Base-by-base conservation (phyloP, 2,797 vertebrate species). In the Phyllotis vaccarum region DNA sequence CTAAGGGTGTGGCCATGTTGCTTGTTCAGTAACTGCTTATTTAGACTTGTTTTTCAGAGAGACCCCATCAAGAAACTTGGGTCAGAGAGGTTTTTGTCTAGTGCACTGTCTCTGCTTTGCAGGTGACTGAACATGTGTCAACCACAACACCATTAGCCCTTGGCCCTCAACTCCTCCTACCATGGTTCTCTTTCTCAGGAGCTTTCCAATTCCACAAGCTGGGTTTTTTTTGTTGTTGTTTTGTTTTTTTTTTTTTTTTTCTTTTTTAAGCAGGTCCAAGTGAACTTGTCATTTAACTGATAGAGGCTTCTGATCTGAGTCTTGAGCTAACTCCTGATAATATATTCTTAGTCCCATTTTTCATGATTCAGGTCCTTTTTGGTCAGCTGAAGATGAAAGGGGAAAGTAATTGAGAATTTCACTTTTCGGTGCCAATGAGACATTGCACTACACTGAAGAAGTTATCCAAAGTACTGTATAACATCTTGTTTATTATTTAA, bases 391-490 rank as follows among this genome's bases (percentile, higher is more conserved):
- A 91, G 90, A 85, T 52, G 72, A 95, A 90, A 97, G 96, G 80
- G 70, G 46, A 81, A 91, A 96, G 79, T 89, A n/a, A 95, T 92
- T 70, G 74, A 74, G 97, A 89, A 90, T 81, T 37, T 96, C 92
- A 96, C 82, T 96, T 81, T 90, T 37, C 70, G 40, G 76, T 98
- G 97, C 90, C 91, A 98, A 97, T 86, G 92, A 86, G 56, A 72
- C 94, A 86, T 96, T 93, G 90, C 93, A 95, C 90, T 97, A 95
- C 96, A 86, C 89, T 62, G 82, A 96, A 97, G 92, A 90, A 74
- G 64, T 96, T 96, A 96, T 90, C 88, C 95, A 95, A 95, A 93
- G 91, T 98, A 97, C 97, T 91, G 14, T 95, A 95, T 92, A 88
- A 81, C 75, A 75, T 93, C 94, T 85, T 97, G 87, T 83, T 96